These are phyloP conservation scores for Eupleurogrammus muticus DNA, from an alignment of 2,797 vertebrate species.

Conservation along the genomic window DNA sequence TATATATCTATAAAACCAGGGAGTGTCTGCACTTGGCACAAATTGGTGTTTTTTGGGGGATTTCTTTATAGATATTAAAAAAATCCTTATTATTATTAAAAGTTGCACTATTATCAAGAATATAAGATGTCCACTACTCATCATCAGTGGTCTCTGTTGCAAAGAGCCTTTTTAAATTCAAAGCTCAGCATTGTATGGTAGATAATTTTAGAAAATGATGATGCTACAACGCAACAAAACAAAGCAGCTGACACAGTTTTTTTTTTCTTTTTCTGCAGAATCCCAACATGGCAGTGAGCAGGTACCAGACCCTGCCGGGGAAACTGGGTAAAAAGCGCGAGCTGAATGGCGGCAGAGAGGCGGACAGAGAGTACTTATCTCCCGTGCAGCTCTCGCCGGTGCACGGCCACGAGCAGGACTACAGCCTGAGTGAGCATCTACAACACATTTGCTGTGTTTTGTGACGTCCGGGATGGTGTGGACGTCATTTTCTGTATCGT, in stretches of 20 bases:
- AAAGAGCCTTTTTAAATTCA: neutral
- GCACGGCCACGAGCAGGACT: slow-evolving; percentile 72
- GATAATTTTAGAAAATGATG: neutral
- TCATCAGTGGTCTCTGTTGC: neutral
- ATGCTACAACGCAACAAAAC: neutral
- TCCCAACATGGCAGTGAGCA: slow-evolving; percentile 82
- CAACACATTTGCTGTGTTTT: neutral
- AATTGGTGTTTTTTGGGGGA: too few species aligned
- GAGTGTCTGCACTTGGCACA: too few species aligned
- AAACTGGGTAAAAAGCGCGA: slow-evolving; percentile 83
- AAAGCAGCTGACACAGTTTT: neutral
- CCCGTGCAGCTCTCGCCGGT: slow-evolving; percentile 64
- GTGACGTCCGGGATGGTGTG: too few species aligned
- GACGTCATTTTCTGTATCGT: neutral
- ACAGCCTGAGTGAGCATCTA: slow-evolving; percentile 86
- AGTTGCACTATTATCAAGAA: neutral
- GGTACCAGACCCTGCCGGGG: slow-evolving; percentile 93
- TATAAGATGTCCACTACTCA: neutral
- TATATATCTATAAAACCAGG: too few species aligned
- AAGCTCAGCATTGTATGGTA: neutral
- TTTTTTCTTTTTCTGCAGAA: slow-evolving; percentile 75
- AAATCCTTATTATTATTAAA: too few species aligned
- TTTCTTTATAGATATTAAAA: too few species aligned
- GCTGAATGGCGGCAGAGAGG: slow-evolving; percentile 83
- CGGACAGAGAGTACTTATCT: slow-evolving; percentile 68